Conservation (phyloP, 1,140 invertebrate genomes). For the Musca vetustissima region DNA sequence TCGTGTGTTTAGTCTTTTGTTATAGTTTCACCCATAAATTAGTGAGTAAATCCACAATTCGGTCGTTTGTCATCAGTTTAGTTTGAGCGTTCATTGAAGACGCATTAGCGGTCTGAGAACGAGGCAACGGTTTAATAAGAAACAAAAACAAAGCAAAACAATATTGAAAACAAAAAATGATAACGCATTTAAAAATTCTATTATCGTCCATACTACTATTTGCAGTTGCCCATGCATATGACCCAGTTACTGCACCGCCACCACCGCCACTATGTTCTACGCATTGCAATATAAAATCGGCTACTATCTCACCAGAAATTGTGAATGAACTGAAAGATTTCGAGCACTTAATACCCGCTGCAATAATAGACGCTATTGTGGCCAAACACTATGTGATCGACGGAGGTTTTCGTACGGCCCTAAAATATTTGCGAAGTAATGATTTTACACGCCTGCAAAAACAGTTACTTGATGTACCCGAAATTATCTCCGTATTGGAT, state of each 20-base stretch:
- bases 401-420: constrained; percentile 43
- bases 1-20: too few relatives aligned
- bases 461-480: constrained; percentile 38
- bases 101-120: too few relatives aligned
- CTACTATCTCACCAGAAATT: constrained; percentile 40
- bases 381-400: constrained; percentile 46
- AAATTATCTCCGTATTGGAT: constrained; percentile 42
- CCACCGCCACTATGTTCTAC: neutral
- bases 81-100: too few relatives aligned
- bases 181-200: neutral
- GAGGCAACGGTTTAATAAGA: neutral
- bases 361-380: constrained; percentile 39
- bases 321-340: constrained; percentile 43
- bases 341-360: constrained; percentile 36
- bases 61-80: too few relatives aligned
- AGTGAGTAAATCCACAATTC: too few relatives aligned
- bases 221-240: neutral
- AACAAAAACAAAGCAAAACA: neutral
- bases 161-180: neutral
- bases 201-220: too few relatives aligned
- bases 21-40: too few relatives aligned
- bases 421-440: constrained; percentile 39
- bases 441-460: constrained; percentile 37
- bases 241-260: neutral
- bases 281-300: neutral